Percentiles rank a stretch among this genome's conserved stretches.
Conservation (phyloP, 1,140 invertebrate species). For the Ylistrum balloti region DNA sequence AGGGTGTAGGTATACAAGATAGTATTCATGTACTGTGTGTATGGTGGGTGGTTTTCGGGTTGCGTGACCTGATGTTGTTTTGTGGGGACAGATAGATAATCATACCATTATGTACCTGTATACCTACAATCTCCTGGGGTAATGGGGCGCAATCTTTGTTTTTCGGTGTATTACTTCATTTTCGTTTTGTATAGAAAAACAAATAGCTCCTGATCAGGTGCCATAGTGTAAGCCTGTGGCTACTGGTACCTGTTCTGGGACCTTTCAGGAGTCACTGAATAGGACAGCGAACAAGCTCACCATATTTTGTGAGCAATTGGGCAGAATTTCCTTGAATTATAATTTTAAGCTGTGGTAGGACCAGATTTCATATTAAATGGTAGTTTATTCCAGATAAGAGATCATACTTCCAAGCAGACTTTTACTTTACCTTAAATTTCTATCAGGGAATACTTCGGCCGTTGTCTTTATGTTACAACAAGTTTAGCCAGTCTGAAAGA, state of each 20-base stretch:
- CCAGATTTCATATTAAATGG: too few relatives aligned
- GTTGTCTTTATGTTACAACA: too few relatives aligned
- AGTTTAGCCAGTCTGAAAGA: too few relatives aligned
- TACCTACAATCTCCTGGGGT: background rate
- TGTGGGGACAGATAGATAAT: conserved; percentile 38
- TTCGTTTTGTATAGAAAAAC: conserved; percentile 40
- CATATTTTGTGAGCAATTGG: background rate
- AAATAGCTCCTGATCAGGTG: conserved; percentile 22
- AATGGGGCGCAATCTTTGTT: conserved; percentile 37
- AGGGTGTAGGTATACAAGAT: background rate
- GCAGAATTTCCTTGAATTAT: too few relatives aligned
- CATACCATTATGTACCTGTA: conserved; percentile 22
- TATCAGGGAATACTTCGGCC: too few relatives aligned
- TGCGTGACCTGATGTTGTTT: conserved; percentile 37
- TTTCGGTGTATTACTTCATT: conserved; percentile 26
- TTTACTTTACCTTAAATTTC: too few relatives aligned
- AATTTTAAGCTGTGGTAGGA: too few relatives aligned
- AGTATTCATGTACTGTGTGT: background rate
- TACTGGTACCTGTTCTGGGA: conserved; percentile 13
- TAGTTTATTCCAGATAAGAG: too few relatives aligned
- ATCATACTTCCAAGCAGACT: too few relatives aligned
- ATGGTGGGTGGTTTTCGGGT: background rate
- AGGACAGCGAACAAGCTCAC: background rate
- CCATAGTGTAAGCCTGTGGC: conserved; percentile 22
- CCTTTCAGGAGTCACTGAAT: background rate